Conservation (phyloP, 2,113 vertebrate genomes). For the Spea bombifrons region DNA sequence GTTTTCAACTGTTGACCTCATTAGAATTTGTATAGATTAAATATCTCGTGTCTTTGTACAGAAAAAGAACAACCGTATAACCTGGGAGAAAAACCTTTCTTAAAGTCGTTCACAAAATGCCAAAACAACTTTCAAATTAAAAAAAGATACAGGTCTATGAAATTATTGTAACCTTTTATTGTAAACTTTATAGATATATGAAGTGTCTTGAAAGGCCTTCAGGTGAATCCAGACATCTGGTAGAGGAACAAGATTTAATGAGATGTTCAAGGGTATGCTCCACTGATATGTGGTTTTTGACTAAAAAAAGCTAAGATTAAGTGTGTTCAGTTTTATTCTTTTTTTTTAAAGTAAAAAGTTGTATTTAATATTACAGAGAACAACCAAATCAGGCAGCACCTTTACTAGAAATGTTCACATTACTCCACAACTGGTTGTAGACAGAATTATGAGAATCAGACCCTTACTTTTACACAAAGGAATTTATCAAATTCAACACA, state of each 20-base stretch:
- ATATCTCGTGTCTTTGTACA: not conserved
- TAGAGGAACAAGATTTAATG: slow-evolving; percentile 9
- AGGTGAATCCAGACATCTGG: slow-evolving; percentile 15
- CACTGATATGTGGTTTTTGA: slow-evolving; percentile 4
- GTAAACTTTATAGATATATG: not conserved
- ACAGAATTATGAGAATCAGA: slow-evolving; percentile 6
- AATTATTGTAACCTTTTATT: not conserved
- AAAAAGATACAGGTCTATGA: not conserved
- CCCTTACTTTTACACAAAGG: not conserved
- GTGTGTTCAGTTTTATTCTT: not conserved
- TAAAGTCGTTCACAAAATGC: not conserved
- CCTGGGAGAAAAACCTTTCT: not conserved
- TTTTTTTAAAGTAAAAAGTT: not conserved
- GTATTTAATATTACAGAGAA: too few species aligned
- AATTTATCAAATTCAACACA: slow-evolving; percentile 12
- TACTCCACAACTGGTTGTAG: not conserved
- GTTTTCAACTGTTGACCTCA: too few species aligned
- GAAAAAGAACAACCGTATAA: not conserved
- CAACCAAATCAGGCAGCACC: too few species aligned
- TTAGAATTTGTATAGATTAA: too few species aligned
- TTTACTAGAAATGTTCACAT: not conserved
- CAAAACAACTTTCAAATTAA: not conserved
- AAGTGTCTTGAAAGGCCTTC: not conserved
- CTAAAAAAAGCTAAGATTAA: slow-evolving; percentile 11
- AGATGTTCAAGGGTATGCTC: slow-evolving; percentile 12